Conservation (phyloP, 2,113 vertebrate genomes). For the Planiliza haematocheilus region DNA sequence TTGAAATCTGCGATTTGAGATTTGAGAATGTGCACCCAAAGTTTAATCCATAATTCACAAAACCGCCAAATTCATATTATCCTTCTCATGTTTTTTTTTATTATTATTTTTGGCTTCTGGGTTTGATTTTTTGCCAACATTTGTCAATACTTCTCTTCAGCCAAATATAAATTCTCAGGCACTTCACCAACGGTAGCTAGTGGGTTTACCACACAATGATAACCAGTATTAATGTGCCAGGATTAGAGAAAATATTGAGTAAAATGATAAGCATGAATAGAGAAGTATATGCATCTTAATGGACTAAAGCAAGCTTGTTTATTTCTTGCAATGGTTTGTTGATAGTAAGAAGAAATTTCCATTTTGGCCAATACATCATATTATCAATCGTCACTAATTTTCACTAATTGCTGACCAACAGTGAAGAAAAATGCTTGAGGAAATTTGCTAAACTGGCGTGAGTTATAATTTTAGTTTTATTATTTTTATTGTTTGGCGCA, state of each 20-base stretch:
- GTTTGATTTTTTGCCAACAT: not conserved
- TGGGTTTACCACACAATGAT: not conserved
- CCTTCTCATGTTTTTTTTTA: not conserved
- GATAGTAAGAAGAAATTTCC: conserved; percentile 1
- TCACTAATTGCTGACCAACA: conserved; percentile 41
- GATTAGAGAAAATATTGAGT: not conserved
- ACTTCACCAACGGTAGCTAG: not conserved
- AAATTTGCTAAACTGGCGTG: conserved; percentile 3
- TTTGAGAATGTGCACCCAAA: not conserved
- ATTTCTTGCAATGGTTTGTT: not conserved
- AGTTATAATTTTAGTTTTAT: not conserved
- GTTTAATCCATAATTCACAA: not conserved
- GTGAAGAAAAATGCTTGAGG: conserved; percentile 21
- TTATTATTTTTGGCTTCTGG: not conserved
- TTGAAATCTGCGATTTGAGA: not conserved
- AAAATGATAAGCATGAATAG: not conserved
- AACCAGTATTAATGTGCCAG: not conserved
- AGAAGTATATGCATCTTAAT: not conserved
- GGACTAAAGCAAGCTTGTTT: not conserved
- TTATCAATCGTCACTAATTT: conserved; percentile 30
- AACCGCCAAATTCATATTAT: not conserved
- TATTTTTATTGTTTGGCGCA: conserved; percentile 40
- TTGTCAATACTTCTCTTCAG: not conserved
- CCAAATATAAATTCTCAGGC: conserved; percentile 4
- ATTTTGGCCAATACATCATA: conserved; percentile 3